Percentiles rank a stretch among this genome's conserved stretches.
Conservation (phyloP, 2,113 vertebrate genomes). For the Galbula dea region DNA sequence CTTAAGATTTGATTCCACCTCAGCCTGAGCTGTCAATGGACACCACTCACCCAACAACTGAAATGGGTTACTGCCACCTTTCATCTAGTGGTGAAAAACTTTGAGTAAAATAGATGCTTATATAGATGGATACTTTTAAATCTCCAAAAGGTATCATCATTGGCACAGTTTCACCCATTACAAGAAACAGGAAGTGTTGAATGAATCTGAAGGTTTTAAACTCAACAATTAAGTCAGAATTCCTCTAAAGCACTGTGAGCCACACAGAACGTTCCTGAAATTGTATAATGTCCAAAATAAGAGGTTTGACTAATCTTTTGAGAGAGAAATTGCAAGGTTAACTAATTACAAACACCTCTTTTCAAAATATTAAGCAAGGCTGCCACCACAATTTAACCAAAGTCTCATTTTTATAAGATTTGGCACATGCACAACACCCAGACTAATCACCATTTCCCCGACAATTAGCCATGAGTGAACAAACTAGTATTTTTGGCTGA, state of each 20-base stretch:
- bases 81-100: neutral
- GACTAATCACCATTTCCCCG: neutral
- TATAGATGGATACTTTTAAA: neutral
- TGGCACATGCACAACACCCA: neutral
- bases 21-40: neutral
- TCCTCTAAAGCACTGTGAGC: neutral
- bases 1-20: neutral
- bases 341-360: neutral
- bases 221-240: neutral
- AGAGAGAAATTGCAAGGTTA: neutral
- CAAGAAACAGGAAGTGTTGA: neutral
- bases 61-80: neutral
- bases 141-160: neutral
- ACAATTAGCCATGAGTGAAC: neutral
- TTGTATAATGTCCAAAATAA: neutral
- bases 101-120: neutral
- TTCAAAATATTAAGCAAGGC: neutral
- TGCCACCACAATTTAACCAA: neutral
- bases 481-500: slow-evolving; percentile 4
- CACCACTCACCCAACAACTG: neutral
- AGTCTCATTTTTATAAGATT: neutral
- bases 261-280: neutral
- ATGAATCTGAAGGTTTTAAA: neutral
- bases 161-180: neutral
- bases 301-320: neutral